Conservation (phyloP, 2,113 vertebrate genomes). For the Chiloscyllium plagiosum region DNA sequence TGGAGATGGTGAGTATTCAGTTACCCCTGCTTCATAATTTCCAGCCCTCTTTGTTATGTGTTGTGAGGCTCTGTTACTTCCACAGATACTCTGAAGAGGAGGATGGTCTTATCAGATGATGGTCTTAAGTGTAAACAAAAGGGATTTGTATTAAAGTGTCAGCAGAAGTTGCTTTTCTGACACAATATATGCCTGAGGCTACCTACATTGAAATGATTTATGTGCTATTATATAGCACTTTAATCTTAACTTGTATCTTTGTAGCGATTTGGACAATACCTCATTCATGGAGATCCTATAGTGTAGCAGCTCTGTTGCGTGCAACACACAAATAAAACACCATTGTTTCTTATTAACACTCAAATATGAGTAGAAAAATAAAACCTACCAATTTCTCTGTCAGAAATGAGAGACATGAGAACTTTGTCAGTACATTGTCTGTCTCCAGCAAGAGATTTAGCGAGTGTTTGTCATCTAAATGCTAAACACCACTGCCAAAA, state of each 20-base stretch:
- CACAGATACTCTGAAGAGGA: background rate
- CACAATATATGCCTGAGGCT: background rate
- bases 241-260: conserved; percentile 13
- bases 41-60: background rate
- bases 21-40: too few relatives aligned
- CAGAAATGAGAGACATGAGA: background rate
- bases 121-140: background rate
- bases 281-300: conserved; percentile 36
- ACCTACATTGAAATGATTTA: background rate
- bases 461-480: background rate
- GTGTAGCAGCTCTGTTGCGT: background rate
- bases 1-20: too few relatives aligned
- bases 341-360: background rate
- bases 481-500: background rate
- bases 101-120: background rate
- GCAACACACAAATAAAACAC: background rate
- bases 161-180: background rate
- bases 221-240: background rate
- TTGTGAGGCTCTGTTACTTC: background rate
- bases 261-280: background rate
- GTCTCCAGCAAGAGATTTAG: background rate
- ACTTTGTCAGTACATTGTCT: background rate
- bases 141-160: background rate
- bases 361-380: background rate
- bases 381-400: background rate